phyloP scores from a whole-genome alignment of 2,113 vertebrate genomes.

The Calyptommatus sinebrachiatus region DNA sequence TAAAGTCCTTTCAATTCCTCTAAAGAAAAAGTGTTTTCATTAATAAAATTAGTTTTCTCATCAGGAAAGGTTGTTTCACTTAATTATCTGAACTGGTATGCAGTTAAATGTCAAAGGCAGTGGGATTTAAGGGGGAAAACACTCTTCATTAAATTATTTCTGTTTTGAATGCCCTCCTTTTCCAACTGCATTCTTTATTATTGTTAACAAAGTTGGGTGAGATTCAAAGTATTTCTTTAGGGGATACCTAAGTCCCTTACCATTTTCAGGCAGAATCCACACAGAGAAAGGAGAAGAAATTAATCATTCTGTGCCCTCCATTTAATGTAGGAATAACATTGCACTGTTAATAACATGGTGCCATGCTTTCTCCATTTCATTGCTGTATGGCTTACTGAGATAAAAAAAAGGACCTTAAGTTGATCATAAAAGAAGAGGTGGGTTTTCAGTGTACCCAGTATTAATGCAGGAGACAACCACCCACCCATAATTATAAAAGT shows the following conservation, averaged over 20 bases:
- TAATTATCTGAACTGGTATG: constrained; percentile 18
- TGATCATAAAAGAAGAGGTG: no score
- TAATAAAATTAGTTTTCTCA: constrained; percentile 38
- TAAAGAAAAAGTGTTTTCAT: constrained; percentile 35
- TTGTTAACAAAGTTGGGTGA: not conserved
- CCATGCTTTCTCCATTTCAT: no score
- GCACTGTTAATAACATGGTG: no score
- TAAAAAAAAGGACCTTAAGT: no score
- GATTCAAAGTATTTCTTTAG: not conserved
- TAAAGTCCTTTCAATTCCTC: constrained; percentile 15
- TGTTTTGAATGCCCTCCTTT: not conserved
- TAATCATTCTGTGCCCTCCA: no score
- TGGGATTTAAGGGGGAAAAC: not conserved
- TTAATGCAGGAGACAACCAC: no score
- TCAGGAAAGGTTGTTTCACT: constrained; percentile 38
- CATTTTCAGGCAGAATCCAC: not conserved
- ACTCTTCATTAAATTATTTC: constrained; percentile 8
- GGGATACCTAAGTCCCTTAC: not conserved
- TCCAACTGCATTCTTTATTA: not conserved
- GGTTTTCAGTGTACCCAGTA: no score
- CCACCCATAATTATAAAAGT: no score
- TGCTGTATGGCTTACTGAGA: no score
- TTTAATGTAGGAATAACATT: no score
- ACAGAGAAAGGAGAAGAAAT: no score
- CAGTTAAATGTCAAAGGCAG: constrained; percentile 1